Percentiles rank a stretch among this genome's conserved stretches.
phyloP scores from a whole-genome alignment of 2,113 vertebrate genomes.

The Entelurus aequoreus region DNA sequence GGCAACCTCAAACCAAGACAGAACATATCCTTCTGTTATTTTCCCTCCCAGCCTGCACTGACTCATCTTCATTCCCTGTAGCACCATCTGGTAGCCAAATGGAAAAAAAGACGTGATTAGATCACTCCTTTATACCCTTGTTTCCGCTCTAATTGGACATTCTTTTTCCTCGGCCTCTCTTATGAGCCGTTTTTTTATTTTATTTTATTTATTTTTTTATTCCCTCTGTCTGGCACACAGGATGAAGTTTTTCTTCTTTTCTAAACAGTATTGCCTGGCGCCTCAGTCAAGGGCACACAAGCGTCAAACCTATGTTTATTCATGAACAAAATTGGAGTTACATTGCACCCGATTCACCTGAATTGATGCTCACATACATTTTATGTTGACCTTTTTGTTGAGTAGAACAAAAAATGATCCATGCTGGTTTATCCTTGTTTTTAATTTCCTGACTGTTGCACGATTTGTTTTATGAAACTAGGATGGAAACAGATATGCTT shows the following conservation, averaged over 20 bases:
- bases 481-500: too few relatives aligned
- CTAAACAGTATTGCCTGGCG: neutral
- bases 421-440: constrained; percentile 17
- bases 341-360: neutral
- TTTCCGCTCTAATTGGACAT: constrained; percentile 29
- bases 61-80: constrained; percentile 14
- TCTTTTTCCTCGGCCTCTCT: constrained; percentile 12
- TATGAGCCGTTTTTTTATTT: constrained; percentile 11
- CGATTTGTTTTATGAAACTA: neutral
- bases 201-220: constrained; percentile 2
- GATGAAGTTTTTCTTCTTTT: constrained; percentile 28
- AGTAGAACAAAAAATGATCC: constrained; percentile 15
- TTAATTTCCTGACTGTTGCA: constrained; percentile 16
- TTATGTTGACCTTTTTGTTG: constrained; percentile 1
- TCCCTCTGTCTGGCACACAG: constrained; percentile 17
- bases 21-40: neutral
- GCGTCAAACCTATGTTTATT: neutral
- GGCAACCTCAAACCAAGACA: neutral
- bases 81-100: constrained; percentile 42
- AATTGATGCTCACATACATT: neutral
- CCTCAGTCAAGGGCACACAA: neutral
- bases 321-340: neutral
- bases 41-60: constrained; percentile 28
- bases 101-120: constrained; percentile 49
- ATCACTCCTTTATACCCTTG: constrained; percentile 44